Base-by-base conservation (phyloP, 2,113 vertebrate genomes). In the Trinectes maculatus region DNA sequence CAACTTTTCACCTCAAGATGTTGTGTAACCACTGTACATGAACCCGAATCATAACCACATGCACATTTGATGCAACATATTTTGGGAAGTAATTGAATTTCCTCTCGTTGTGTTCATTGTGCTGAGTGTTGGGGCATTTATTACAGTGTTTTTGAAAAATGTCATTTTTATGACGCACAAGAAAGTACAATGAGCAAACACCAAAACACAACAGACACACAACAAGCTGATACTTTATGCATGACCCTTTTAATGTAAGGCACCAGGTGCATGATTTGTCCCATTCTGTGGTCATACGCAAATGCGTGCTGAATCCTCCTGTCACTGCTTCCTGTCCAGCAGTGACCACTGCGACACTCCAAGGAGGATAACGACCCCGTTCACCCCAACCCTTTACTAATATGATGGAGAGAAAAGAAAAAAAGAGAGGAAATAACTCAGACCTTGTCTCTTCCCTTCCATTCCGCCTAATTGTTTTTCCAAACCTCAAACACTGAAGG, bases 381-480 rank as follows among this genome's bases (percentile, higher is more conserved):
- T 11, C 11, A 3, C 13, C 31, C 19, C 36, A 34, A 33, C 18
- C 33, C 25, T 29, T 46, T 55, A 59, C 71, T 64, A 18, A 39
- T 62, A 80, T 74, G 74, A 88, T 85, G 67, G 75, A 82, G 84
- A 70, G 78, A 87, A 75, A 76, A 75, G 51, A 68, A 69, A 73
- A 79, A 69, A 68, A 19, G 21, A 85, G 73, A 77, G 84, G 82
- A 86, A 89, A 77, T 80, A 83, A 74, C 74, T 73, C 54, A 71
- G 83, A 66, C 83, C 74, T 85, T 77, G 80, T 82, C 68, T 82
- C 69, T 84, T 89, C 68, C 83, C 81, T 83, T 87, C 79, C 54
- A 72, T 85, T 81, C 60, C 34, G 61, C 63, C 74, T 84, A 83
- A 91, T 88, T 72, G 34, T 56, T 91, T 92, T 89, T 88, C 87